A percentile compares a stretch with the other conserved stretches of the same genome.
Conservation (phyloP, 2,113 vertebrate species). For the Triplophysa dalaica region DNA sequence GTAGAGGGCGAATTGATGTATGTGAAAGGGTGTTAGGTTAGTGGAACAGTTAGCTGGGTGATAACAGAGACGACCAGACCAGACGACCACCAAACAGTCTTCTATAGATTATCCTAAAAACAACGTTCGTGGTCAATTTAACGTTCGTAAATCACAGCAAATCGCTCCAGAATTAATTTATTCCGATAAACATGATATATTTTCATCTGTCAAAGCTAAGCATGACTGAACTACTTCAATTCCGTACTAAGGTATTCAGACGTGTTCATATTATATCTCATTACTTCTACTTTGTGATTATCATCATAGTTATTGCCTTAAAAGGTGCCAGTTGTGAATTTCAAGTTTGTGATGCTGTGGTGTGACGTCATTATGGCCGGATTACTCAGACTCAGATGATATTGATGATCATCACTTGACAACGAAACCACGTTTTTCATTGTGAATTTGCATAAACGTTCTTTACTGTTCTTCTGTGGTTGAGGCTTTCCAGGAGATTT, state of each 20-base stretch:
- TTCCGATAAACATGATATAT: no score
- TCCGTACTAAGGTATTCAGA: neutral
- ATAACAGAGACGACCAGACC: neutral
- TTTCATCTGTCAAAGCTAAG: neutral
- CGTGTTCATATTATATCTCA: neutral
- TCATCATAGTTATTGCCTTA: neutral
- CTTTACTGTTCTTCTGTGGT: neutral
- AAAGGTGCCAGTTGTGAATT: neutral
- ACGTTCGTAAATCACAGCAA: neutral
- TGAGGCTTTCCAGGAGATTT: no score
- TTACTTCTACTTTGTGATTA: no score
- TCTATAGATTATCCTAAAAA: neutral
- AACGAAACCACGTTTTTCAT: neutral
- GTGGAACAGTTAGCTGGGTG: slow-evolving; percentile 15
- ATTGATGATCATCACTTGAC: neutral
- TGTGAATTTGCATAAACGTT: no score
- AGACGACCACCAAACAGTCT: neutral
- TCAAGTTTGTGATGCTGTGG: neutral
- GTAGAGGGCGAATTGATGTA: neutral
- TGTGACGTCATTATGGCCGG: neutral
- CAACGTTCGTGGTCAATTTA: neutral
- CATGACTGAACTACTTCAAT: neutral
- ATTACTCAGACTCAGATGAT: neutral
- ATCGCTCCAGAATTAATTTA: no score
- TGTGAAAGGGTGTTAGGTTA: slow-evolving; percentile 6